Base-by-base conservation (phyloP, 2,888 invertebrate genomes). In the Cataglyphis rosenhaueri region DNA sequence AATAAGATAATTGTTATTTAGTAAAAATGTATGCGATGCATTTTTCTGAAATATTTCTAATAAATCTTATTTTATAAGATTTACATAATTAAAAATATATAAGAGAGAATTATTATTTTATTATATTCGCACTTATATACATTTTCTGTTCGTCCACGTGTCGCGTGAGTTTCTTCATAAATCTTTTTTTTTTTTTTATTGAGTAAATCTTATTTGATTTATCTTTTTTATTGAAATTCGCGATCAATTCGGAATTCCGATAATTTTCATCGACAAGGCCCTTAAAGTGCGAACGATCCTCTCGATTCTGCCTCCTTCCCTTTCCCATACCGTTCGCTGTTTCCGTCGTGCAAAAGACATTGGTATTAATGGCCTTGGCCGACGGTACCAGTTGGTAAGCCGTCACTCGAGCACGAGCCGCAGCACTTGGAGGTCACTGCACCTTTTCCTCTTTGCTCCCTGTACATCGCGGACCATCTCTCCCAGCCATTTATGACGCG, bases 371-470 rank as follows among this genome's bases (percentile, higher is more conserved):
- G 89, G 88, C 88, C 89, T 90, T 90, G 88, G 90, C 88, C 84
- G 88, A 85, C 84, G 86, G 82, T 85, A 85, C 83, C 84, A 88
- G 86, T 90, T 83, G 86, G 90, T 87, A 87, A 88, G 87, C 88
- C 90, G 86, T 90, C 88, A 88, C 86, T 87, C 82, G 88, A 87
- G 87, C 89, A 88, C 90, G 90, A 91, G 90, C 89, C 88, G 88
- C 89, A 86, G 78, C 83, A 76, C 82, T 81, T 82, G 83, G 89
- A 88, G 93, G 92, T 93, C 92, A 93, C 92, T 92, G 92, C 92
- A 93, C 92, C 91, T 93, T 91, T 52, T 91, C 85, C 88, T 89
- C 86, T 81, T 85, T 83, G 70, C 84, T 66, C 70, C 85, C 84
- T 79, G 86, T 84, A 75, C 76, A 75, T 83, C 85, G 73, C 83